phyloP scores from a whole-genome alignment of 2,888 invertebrate species.

The Andrena bucephala region DNA sequence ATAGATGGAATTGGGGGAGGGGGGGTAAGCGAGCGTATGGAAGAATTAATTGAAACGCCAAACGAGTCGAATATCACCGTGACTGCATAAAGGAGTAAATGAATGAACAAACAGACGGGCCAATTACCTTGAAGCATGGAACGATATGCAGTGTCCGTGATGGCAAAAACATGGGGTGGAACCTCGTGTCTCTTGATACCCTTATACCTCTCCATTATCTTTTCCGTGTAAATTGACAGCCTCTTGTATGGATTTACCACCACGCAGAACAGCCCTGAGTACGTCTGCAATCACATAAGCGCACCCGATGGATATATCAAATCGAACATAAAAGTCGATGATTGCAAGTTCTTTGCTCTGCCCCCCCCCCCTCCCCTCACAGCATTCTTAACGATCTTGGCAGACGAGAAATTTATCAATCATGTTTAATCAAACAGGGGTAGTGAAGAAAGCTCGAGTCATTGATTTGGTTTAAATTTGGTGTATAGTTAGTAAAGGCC shows the following conservation, averaged over 20 bases:
- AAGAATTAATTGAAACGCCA: background rate
- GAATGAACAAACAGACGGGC: slow-evolving; percentile 19
- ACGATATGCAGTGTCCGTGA: slow-evolving; percentile 99
- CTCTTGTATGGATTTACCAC: slow-evolving; percentile 99
- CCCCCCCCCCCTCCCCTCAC: background rate
- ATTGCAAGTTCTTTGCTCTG: background rate
- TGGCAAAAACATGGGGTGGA: slow-evolving; percentile 99
- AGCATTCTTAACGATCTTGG: background rate
- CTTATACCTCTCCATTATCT: slow-evolving; percentile 99
- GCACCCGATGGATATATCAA: slow-evolving; percentile 35
- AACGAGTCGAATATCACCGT: slow-evolving; percentile 1
- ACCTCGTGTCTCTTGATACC: slow-evolving; percentile 99
- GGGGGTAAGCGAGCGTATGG: background rate
- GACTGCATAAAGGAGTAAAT: slow-evolving; percentile 9
- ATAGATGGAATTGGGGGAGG: background rate
- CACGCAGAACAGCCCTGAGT: slow-evolving; percentile 99
- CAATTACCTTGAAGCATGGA: slow-evolving; percentile 98
- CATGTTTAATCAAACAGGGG: too few relatives aligned
- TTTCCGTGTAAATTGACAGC: slow-evolving; percentile 99
- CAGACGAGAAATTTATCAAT: too few relatives aligned
- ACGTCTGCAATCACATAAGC: slow-evolving; percentile 92
- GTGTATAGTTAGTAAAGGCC: too few relatives aligned
- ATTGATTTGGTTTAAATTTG: too few relatives aligned
- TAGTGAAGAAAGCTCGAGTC: too few relatives aligned
- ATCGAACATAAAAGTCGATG: background rate